Base-by-base conservation (phyloP, 2,888 invertebrate genomes). In the Leptarthrus brevirostris region DNA sequence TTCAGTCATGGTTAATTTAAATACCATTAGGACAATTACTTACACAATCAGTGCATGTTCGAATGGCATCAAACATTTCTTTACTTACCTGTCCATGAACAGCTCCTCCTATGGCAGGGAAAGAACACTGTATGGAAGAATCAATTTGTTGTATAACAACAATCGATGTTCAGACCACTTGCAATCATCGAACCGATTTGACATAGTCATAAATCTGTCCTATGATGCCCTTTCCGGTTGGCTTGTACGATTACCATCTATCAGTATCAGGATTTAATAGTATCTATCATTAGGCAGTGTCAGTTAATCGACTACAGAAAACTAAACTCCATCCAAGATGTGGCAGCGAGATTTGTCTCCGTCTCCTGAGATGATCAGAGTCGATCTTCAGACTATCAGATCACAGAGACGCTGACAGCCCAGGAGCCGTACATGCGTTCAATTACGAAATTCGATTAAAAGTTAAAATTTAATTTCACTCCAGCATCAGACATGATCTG, bases 391-490 rank as follows among this genome's bases (percentile, higher is more conserved):
- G 66, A 49, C 18, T 49, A 24, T 49, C 66, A 66, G 66, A 2
- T 26, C 26, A 66, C 47, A 66, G 26, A 22, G 14, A 49, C 49
- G 49, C 14, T 49, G 66, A 66, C 47, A 66, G 66, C 49, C 44
- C 66, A 22, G 49, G 66, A 66, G 47, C 30, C 16, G 47, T 66
- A 69, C 69, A 26, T 69, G 69, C 69, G 69, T 69, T 69, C 69
- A 69, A 69, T 69, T 69, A 69, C 49, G 52, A 69, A 69, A 69
- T 69, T 69, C 69, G 52, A 69, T 69, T 69, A 69, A 69, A 69
- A 69, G 69, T 34, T 69, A 69, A 52, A 69, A 69, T 69, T 69
- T 69, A 26, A 52, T 69, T 69, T 52, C 30, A 52, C 52, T 18
- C 4, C 52, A 22, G 12, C 20, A 18, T 14, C 16, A 66, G 47